These are phyloP conservation scores for Pachycephala philippinensis DNA, from an alignment of 2,113 vertebrate species.

Conservation along the genomic window DNA sequence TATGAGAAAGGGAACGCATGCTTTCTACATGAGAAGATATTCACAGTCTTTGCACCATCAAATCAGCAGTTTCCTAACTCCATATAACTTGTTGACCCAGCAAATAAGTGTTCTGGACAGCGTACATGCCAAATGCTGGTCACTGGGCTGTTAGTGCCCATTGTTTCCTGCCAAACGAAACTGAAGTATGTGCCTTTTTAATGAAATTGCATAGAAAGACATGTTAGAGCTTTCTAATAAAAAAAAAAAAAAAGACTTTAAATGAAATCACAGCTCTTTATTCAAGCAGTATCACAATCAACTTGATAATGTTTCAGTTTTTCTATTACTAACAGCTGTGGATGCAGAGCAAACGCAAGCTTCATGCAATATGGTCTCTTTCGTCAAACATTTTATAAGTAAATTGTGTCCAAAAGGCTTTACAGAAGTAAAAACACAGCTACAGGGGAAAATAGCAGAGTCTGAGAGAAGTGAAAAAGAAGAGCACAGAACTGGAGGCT, in stretches of 20 bases:
- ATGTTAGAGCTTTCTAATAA: not conserved
- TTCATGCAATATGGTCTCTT: not conserved
- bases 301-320: slow-evolving; percentile 36
- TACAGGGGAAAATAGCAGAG: not conserved
- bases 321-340: slow-evolving; percentile 51
- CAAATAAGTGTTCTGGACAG: slow-evolving; percentile 30
- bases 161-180: slow-evolving; percentile 55
- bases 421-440: not conserved
- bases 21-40: slow-evolving; percentile 52
- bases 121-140: slow-evolving; percentile 6
- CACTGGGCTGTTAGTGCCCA: slow-evolving; percentile 12
- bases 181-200: slow-evolving; percentile 19
- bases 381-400: not conserved
- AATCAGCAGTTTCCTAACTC: slow-evolving; percentile 30
- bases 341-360: not conserved
- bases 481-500: not conserved
- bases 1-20: slow-evolving; percentile 41
- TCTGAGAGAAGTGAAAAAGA: not conserved
- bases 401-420: not conserved
- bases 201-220: slow-evolving; percentile 32
- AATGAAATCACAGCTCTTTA: slow-evolving; percentile 44
- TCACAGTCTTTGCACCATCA: slow-evolving; percentile 17
- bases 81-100: slow-evolving; percentile 21
- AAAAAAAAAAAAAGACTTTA: not conserved
- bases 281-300: slow-evolving; percentile 24